These are phyloP conservation scores for Trachelus troglodyta DNA, from an alignment of 2,888 invertebrate species.

Conservation along the genomic window DNA sequence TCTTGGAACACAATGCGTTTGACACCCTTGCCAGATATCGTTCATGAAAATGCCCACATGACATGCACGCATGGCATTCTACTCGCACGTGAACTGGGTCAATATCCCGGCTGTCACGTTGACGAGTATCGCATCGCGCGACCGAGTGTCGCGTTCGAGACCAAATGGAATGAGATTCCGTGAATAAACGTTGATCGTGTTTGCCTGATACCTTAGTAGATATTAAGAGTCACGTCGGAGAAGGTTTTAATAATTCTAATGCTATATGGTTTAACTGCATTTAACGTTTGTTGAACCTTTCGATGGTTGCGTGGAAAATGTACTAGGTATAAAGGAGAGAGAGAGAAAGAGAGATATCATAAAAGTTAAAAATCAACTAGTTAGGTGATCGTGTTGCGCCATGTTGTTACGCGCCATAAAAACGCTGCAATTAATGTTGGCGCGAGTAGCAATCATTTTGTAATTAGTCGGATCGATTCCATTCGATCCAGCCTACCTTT, in stretches of 20 bases:
- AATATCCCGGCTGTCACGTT: conserved; percentile 48
- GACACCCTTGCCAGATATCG: neutral
- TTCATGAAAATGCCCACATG: conserved; percentile 3
- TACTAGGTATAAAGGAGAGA: neutral
- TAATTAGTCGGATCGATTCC: neutral
- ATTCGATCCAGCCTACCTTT: neutral
- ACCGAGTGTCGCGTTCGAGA: conserved; percentile 7
- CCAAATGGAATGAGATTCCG: conserved; percentile 22
- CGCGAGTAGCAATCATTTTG: neutral
- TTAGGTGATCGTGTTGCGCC: neutral
- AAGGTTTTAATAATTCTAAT: neutral
- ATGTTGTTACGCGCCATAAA: neutral
- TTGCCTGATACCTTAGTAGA: neutral
- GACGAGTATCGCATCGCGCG: conserved; percentile 18
- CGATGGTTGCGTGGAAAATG: neutral
- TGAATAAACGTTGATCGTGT: neutral
- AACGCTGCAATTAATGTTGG: neutral
- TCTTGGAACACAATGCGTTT: neutral
- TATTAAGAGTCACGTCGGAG: neutral
- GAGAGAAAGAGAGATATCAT: neutral
- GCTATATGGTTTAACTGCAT: conserved; percentile 7
- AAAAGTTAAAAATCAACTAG: neutral
- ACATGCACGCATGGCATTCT: conserved; percentile 26
- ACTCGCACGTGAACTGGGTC: conserved; percentile 44
- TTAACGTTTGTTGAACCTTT: conserved; percentile 8